These are phyloP conservation scores for Arenaria interpres DNA, from an alignment of 2,113 vertebrate genomes.

Conservation along the genomic window DNA sequence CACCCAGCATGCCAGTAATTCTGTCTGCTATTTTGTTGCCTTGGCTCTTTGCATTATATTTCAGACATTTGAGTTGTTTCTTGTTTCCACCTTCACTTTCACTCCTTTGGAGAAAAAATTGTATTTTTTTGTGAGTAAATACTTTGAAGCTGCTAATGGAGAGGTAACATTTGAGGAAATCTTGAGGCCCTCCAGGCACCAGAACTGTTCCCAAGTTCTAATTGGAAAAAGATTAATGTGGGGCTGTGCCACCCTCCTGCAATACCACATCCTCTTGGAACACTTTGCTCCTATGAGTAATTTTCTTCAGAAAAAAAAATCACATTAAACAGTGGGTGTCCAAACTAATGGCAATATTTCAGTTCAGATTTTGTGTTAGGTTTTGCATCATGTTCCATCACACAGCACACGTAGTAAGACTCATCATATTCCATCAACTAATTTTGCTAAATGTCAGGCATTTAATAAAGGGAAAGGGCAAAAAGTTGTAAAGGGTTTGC, in stretches of 20 bases:
- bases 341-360: slow-evolving; percentile 69
- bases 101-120: not conserved
- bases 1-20: not conserved
- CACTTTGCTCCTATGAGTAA: slow-evolving; percentile 56
- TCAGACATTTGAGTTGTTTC: not conserved
- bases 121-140: not conserved
- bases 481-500: slow-evolving; percentile 73
- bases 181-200: not conserved
- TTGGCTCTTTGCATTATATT: not conserved
- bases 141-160: not conserved
- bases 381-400: slow-evolving; percentile 71
- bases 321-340: slow-evolving; percentile 63
- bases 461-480: slow-evolving; percentile 82
- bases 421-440: slow-evolving; percentile 74
- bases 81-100: not conserved
- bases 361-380: slow-evolving; percentile 64
- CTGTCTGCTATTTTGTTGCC: not conserved
- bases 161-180: slow-evolving; percentile 22
- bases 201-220: slow-evolving; percentile 54
- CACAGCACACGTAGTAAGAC: slow-evolving; percentile 61
- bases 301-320: slow-evolving; percentile 60
- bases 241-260: slow-evolving; percentile 48
- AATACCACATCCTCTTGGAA: slow-evolving; percentile 56
- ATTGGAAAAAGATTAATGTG: slow-evolving; percentile 76
- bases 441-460: slow-evolving; percentile 78